phyloP scores from a whole-genome alignment of 2,113 vertebrate genomes.

The Chionomys nivalis region DNA sequence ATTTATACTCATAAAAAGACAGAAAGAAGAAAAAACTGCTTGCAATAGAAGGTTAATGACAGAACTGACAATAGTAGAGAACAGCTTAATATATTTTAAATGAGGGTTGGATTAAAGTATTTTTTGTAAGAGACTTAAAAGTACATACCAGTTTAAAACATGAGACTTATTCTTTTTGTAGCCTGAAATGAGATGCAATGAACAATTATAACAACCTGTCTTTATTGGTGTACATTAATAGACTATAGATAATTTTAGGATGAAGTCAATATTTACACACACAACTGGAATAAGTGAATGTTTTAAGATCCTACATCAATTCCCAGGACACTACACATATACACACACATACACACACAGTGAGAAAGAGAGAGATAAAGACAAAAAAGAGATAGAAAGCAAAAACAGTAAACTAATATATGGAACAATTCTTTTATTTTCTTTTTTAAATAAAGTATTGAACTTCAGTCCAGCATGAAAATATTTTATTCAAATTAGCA shows the following conservation, averaged over 20 bases:
- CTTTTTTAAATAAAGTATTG: constrained; percentile 77
- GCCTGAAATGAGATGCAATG: too few species aligned
- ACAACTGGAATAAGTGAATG: background rate
- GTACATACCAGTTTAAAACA: too few species aligned
- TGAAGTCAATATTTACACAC: constrained; percentile 69
- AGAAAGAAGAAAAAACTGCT: too few species aligned
- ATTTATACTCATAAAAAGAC: too few species aligned
- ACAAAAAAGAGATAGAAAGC: background rate
- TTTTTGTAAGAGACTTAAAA: too few species aligned
- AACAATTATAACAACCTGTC: constrained; percentile 34
- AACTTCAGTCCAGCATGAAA: constrained; percentile 75
- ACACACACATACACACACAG: too few species aligned
- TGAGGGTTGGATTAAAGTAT: too few species aligned
- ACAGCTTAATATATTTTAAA: too few species aligned
- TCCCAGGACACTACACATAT: background rate
- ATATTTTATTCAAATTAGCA: constrained; percentile 75
- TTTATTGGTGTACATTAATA: constrained; percentile 74
- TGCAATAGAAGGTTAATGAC: too few species aligned
- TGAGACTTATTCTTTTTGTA: too few species aligned
- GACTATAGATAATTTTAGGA: constrained; percentile 68
- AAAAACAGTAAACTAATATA: background rate
- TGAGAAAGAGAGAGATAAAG: too few species aligned
- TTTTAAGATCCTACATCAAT: background rate
- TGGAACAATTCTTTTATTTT: background rate
- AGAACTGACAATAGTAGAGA: too few species aligned